Evolutionary conservation across 2,113 vertebrate genomes (phyloP), one percentile per base, ranked within the genome.

Genomic region (Pardalotus punctatus): DNA sequence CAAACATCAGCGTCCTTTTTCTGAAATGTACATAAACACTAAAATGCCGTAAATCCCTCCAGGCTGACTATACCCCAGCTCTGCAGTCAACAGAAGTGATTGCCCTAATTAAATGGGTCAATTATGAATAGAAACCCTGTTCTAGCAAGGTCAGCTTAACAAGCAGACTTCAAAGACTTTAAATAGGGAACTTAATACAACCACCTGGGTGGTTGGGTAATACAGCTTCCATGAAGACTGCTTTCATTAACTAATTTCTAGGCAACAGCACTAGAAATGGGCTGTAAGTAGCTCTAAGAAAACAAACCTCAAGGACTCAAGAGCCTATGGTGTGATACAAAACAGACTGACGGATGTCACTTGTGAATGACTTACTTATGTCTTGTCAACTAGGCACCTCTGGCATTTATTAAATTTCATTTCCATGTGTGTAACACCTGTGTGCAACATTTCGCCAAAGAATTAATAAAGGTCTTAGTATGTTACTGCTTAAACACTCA

Each of bases 331-430:
- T 84, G 18, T 79, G 58, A 87, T 81, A 86, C 70, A 80, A 96
- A 96, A 83, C 13, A 1, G 22, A 48, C 64, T 77, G 77, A 89
- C 67, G 79, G 79, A 81, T 66, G 92, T 61, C 81, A 66, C 74
- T 33, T 86, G 81, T 80, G 60, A 95, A 86, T 86, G 27, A 74
- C 73, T 97, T 93, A 71, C 51, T 97, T 95, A 92, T 93, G 82
- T 92, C 71, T 87, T 85, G 74, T 84, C 89, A 94, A 8, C 74
- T 65, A 81, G 79, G 76, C 54, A 80, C 45, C 71, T 78, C 54
- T 87, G 91, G 88, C 70, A 91, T 92, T 96, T 97, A 90, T 85
- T 92, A 93, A 77, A 92, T 77, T 77, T 74, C 8, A 85, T 94
- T 91, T 86, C 85, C 73, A 77, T 62, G n/a, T 86, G 64, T 62